These are phyloP conservation scores for Carettochelys insculpta DNA, from an alignment of 2,113 vertebrate species.

Conservation along the genomic window DNA sequence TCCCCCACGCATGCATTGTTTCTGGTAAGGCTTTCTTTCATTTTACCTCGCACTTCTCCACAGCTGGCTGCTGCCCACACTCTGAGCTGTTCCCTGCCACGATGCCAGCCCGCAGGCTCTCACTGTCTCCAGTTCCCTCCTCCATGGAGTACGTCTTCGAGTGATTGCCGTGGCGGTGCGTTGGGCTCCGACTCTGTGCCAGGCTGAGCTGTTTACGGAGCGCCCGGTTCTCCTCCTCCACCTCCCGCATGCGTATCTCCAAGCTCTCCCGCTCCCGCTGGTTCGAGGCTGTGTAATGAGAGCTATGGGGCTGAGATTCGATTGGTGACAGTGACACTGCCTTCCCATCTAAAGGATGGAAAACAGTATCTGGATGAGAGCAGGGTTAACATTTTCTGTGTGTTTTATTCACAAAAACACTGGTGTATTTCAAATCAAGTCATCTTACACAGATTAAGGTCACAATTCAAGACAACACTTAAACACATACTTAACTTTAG, in stretches of 20 bases:
- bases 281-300: conserved; percentile 78
- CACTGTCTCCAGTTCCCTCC: conserved; percentile 92
- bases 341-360: conserved; percentile 84
- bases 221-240: conserved; percentile 93
- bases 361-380: background rate
- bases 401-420: rapidly evolving
- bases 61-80: conserved; percentile 90
- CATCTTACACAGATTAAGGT: rapidly evolving
- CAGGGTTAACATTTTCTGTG: rapidly evolving
- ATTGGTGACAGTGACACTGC: conserved; percentile 88
- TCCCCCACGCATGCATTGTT: background rate
- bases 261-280: conserved; percentile 87
- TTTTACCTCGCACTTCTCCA: conserved; percentile 98
- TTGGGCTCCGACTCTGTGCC: conserved; percentile 74
- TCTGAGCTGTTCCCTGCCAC: conserved; percentile 89
- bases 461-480: background rate
- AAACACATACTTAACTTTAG: background rate
- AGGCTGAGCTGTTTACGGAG: conserved; percentile 91
- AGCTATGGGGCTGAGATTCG: conserved; percentile 87
- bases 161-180: conserved; percentile 81
- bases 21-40: background rate
- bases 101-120: conserved; percentile 85
- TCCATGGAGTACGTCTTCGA: conserved; percentile 89
- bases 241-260: conserved; percentile 90
- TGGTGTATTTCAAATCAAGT: background rate